Percentiles rank a stretch among this genome's conserved stretches.
phyloP scores from a whole-genome alignment of 2,888 invertebrate genomes.

The Mantis religiosa region DNA sequence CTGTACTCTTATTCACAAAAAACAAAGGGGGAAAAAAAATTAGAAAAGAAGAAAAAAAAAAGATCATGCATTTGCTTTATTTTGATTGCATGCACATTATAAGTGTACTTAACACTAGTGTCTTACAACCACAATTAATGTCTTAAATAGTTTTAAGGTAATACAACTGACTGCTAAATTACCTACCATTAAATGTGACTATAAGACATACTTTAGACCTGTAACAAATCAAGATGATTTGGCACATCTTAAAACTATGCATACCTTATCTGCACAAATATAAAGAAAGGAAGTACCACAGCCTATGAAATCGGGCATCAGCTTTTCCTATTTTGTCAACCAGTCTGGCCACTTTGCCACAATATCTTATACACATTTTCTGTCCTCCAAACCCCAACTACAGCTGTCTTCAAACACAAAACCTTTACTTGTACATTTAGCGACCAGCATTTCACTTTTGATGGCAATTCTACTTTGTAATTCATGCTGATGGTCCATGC shows the following conservation, averaged over 20 bases:
- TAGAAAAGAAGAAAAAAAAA: too few species aligned
- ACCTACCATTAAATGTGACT: not conserved
- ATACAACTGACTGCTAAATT: not conserved
- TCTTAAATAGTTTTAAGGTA: not conserved
- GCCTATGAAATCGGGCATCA: constrained; percentile 22
- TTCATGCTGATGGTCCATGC: not conserved
- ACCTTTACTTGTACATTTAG: not conserved
- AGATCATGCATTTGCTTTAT: not conserved
- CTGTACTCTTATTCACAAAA: too few species aligned
- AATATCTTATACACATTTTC: constrained; percentile 18
- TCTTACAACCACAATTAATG: not conserved
- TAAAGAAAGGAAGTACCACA: not conserved
- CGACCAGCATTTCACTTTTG: not conserved
- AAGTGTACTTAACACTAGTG: not conserved
- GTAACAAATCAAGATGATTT: not conserved
- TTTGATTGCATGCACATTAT: not conserved
- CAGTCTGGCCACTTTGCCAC: constrained; percentile 27
- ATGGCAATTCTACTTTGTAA: not conserved
- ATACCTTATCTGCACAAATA: not conserved
- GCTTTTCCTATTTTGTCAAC: constrained; percentile 29
- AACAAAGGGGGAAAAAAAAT: too few species aligned
- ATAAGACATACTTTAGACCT: not conserved
- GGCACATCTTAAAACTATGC: not conserved
- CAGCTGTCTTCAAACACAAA: not conserved
- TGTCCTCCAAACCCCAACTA: constrained; percentile 16